Base-by-base conservation (phyloP, 2,113 vertebrate genomes). In the Crotalus helleri region DNA sequence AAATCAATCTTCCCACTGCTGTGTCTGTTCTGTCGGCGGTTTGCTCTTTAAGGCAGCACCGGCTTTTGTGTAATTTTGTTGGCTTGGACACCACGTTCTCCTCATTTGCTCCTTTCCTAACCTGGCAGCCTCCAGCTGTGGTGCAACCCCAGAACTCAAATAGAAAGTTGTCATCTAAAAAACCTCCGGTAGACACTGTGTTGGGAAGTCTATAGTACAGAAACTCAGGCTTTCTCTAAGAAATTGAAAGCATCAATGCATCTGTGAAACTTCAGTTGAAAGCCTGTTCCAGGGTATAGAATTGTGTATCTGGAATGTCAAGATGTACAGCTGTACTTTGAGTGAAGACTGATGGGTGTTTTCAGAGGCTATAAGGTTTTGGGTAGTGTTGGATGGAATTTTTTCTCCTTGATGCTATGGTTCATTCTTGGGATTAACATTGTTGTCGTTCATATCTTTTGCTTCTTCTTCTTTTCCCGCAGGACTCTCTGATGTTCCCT, bases 401-500 rank as follows among this genome's bases (percentile, higher is more conserved):
- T 9, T 9, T 15, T 19, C 1, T 17, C 15, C 33, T 39, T 81
- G 6, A 21, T 19, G 19, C 9, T 39, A 81, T 3, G 44, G 5
- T 0, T 91, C 54, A 1, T 3, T n/a, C 69, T 17, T 0, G 0
- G 93, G 64, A 96, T 44, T 17, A 1, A 33, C 19, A 2, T 5
- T 87, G 39, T 89, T 55, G 5, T 44, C 49, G 4, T 91, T 92
- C 89, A 81, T 81, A 44, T 3, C 74, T 85, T 95, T 92, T 92
- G 29, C 92, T 91, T 94, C 90, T 90, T 91, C 2, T 57, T 93
- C n/a, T 91, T 86, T 61, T 29, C 96, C 58, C 95, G 94, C 74
- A 99, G 99, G 98, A 96, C 97, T 98, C 96, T 98, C 98, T 96
- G 98, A 99, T 98, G 99, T 98, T 91, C 98, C 98, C 97, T 99